A percentile compares a stretch with the other conserved stretches of the same genome.
Conservation (phyloP, 2,888 invertebrate species). For the Osmoderma eremita region DNA sequence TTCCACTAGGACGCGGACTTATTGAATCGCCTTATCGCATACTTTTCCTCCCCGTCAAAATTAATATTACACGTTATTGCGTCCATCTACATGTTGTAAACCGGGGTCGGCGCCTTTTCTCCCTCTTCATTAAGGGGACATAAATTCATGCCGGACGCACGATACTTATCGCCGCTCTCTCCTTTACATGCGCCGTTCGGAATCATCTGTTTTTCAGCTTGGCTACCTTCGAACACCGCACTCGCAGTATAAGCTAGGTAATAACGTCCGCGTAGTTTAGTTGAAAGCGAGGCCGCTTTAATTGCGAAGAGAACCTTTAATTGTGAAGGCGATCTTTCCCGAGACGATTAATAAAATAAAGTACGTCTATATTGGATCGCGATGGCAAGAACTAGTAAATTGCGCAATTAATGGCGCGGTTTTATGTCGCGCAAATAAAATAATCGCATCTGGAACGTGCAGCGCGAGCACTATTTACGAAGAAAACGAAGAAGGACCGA, state of each 20-base stretch:
- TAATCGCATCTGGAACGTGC: slow-evolving; percentile 9
- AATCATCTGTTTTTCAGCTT: slow-evolving; percentile 9
- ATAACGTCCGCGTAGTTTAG: slow-evolving; percentile 20
- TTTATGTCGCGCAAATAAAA: slow-evolving; percentile 13
- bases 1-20: slow-evolving; percentile 23
- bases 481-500: too few relatives aligned
- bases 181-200: slow-evolving; percentile 20
- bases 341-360: slow-evolving; percentile 20
- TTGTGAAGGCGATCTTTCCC: slow-evolving; percentile 17
- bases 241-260: slow-evolving; percentile 9
- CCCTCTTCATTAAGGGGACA: slow-evolving; percentile 23
- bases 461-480: neutral
- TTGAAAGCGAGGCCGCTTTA: slow-evolving; percentile 30
- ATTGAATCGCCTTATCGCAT: slow-evolving; percentile 18
- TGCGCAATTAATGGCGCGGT: slow-evolving; percentile 19
- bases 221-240: slow-evolving; percentile 15
- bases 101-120: slow-evolving; percentile 20
- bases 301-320: slow-evolving; percentile 33
- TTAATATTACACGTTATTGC: slow-evolving; percentile 26
- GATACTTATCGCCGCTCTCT: slow-evolving; percentile 21
- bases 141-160: slow-evolving; percentile 20
- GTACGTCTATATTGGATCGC: slow-evolving; percentile 12
- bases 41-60: slow-evolving; percentile 14
- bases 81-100: slow-evolving; percentile 9
- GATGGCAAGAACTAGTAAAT: slow-evolving; percentile 27